Conservation (phyloP, 2,888 invertebrate species). For the Monochamus alternatus region DNA sequence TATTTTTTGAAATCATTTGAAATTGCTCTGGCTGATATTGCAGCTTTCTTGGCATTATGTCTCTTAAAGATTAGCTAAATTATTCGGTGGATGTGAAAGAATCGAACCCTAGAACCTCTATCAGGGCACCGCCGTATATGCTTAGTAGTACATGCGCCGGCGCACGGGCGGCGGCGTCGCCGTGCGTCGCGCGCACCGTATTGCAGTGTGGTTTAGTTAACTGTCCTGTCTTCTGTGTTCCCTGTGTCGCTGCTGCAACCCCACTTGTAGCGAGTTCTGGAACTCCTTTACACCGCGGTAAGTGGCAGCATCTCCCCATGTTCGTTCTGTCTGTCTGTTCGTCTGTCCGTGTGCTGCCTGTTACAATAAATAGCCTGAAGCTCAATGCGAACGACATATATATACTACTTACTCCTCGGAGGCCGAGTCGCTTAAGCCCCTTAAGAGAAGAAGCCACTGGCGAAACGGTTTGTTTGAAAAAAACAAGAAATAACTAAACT, state of each 20-base stretch:
- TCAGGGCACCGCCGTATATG: conserved; percentile 54
- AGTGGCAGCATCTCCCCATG: conserved; percentile 80
- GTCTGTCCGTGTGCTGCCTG: conserved; percentile 71
- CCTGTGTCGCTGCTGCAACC: conserved; percentile 80
- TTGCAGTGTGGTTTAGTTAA: conserved; percentile 71
- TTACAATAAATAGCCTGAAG: conserved; percentile 59
- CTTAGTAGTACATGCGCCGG: conserved; percentile 66
- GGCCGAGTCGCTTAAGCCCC: conserved; percentile 19
- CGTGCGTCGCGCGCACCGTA: conserved; percentile 46
- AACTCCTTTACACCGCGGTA: conserved; percentile 99
- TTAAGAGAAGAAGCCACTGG: conserved; percentile 6
- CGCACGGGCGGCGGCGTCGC: conserved; percentile 25
- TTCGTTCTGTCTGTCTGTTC: conserved; percentile 68
- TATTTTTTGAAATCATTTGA: no score
- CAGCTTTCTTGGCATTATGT: no score
- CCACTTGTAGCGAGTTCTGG: conserved; percentile 94
- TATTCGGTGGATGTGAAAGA: no score
- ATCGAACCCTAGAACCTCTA: conserved; percentile 29
- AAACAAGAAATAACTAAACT: no score
- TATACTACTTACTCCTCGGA: conserved; percentile 11
- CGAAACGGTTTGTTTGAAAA: background rate
- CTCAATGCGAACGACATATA: conserved; percentile 35
- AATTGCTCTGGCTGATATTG: no score
- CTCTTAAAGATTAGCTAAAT: no score
- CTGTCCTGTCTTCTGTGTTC: conserved; percentile 77